Base-by-base conservation (phyloP, 2,797 vertebrate species). In the Poeciliopsis gracilis region DNA sequence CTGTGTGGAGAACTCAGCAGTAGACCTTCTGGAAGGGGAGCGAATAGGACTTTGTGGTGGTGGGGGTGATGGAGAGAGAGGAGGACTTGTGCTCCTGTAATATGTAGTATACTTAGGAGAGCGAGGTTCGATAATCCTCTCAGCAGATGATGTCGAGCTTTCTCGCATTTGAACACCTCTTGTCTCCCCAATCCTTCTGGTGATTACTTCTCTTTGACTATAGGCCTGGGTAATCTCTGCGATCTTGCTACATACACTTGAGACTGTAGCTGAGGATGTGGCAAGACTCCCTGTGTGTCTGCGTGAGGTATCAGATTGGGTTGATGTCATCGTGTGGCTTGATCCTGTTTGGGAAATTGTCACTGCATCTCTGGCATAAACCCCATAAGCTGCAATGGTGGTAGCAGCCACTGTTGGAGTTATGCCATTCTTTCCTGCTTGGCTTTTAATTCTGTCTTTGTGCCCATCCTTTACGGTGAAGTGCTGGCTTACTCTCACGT, bases 401-500 rank as follows among this genome's bases (percentile, higher is more conserved):
- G 96, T 96, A 75, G 96, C 95, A 0, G 91, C 95, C 0, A 88
- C 92, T 0, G 93, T 76, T 80, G 96, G 95, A 75, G 95, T 95
- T 77, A 96, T 95, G 38, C 94, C 95, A 85, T 95, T 95, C 88
- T 94, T 96, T 86, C 95, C 94, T 45, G 96, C 93, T 83, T 97
- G 97, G 82, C 95, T 92, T 92, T 96, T 97, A 79, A 96, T 89
- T 49, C 93, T 79, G 36, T 98, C 97, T 90, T 95, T 96, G 77
- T 96, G 96, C 45, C 94, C 94, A 84, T 99, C 97, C 92, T 98
- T 99, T 83, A 89, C 75, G 5, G 96, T 96, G 86, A 98, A 99
- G 90, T 99, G 98, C 87, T 99, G 98, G 51, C 98, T 99, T 74
- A 99, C 97, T 25, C 95, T 93, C 28, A 99, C 98, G 55, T 99